Evolutionary conservation across 2,888 invertebrate species (phyloP).

Genomic region (Rhamphomyia laevipes): DNA sequence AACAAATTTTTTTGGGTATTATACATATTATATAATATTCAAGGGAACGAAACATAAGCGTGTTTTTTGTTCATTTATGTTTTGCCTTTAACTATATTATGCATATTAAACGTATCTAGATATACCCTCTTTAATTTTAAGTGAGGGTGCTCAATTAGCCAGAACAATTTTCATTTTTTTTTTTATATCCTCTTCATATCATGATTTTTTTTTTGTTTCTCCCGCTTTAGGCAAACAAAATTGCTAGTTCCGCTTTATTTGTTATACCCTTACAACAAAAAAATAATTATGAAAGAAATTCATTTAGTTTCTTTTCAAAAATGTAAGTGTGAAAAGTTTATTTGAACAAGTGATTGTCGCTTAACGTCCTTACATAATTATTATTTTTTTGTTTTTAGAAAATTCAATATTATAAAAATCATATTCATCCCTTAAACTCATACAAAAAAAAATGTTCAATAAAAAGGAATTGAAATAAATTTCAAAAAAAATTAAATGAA

Average conservation of each 20-base stretch:
- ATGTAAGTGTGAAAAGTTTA: background rate
- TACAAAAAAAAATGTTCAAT: background rate
- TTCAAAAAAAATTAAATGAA: background rate
- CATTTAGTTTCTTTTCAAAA: background rate
- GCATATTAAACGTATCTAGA: too few species aligned
- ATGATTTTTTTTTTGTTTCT: too few species aligned
- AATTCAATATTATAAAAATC: background rate
- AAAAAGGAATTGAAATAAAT: too few species aligned
- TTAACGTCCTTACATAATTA: background rate
- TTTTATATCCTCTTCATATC: too few species aligned
- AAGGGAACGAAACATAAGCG: too few species aligned
- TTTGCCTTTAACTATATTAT: too few species aligned
- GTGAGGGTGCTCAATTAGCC: slow-evolving; percentile 38
- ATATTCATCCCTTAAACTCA: background rate
- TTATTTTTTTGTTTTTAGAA: too few species aligned
- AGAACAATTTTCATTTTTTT: slow-evolving; percentile 20
- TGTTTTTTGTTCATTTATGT: too few species aligned
- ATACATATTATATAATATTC: too few species aligned
- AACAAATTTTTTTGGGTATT: too few species aligned
- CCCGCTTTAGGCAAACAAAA: background rate
- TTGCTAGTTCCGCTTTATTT: background rate
- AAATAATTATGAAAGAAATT: background rate
- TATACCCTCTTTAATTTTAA: background rate
- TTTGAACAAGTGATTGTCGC: background rate
- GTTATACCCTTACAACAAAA: background rate